These are phyloP conservation scores for Bombus cullumanus DNA, from an alignment of 1,140 invertebrate species.

Conservation along the genomic window DNA sequence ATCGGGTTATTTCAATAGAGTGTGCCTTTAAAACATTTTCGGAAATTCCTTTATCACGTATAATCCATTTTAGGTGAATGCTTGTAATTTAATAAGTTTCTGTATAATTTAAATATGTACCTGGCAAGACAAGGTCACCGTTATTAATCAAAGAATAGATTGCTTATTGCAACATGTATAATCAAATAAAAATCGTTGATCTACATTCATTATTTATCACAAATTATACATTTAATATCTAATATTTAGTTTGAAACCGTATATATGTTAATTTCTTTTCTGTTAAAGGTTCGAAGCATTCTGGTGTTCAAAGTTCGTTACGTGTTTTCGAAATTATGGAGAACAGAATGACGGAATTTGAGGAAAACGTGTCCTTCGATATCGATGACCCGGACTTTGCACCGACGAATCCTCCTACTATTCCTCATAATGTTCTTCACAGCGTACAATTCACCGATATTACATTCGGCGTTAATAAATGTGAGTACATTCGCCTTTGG, in stretches of 20 bases:
- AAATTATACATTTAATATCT: background rate
- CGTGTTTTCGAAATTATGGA: constrained; percentile 30
- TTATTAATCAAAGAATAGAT: background rate
- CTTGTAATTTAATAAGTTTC: background rate
- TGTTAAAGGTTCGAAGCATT: background rate
- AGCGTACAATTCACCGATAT: constrained; percentile 51
- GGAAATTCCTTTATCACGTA: background rate
- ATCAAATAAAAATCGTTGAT: background rate
- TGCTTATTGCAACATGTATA: background rate
- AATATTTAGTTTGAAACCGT: background rate
- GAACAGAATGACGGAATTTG: constrained; percentile 70
- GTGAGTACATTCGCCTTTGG: constrained; percentile 47
- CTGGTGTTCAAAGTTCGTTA: background rate
- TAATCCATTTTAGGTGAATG: too few species aligned
- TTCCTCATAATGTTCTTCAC: constrained; percentile 47
- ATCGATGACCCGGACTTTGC: constrained; percentile 74
- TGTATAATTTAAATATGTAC: too few species aligned
- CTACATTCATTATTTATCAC: background rate
- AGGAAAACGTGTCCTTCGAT: constrained; percentile 72
- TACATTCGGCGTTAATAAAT: constrained; percentile 54
- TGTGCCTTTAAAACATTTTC: background rate
- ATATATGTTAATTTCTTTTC: background rate
- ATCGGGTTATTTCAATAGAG: background rate
- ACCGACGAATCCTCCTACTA: constrained; percentile 18
- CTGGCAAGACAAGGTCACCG: background rate